Base-by-base conservation (phyloP, 2,888 invertebrate species). In the Epirrhoe alternata region DNA sequence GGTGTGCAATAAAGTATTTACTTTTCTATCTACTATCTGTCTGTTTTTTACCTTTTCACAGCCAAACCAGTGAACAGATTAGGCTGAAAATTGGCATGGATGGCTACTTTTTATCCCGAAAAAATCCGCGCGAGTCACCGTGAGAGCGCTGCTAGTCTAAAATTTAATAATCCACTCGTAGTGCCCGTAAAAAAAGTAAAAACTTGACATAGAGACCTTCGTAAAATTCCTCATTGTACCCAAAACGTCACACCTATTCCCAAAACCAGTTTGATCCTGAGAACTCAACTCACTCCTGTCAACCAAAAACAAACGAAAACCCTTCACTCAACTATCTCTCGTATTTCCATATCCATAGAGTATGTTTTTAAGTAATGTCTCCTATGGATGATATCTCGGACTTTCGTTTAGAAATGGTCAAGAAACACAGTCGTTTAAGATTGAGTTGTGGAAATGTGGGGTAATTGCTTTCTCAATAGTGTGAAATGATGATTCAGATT, bases 401-500 rank as follows among this genome's bases (percentile, higher is more conserved):
- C 72, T 74, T 72, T 74, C 74, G 57, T 65, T 63, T 70, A 64
- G 71, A 68, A 70, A 70, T 64, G 61, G 63, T 56, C 60, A 60
- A 61, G 58, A 72, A 66, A 69, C 62, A 3, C 8, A 49, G 71
- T 73, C 73, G 64, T 68, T 69, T 47, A 62, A 54, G 54, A 60
- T 53, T 61, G 30, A 69, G 5, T 24, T 35, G 24, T 52, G 38
- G 45, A 63, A 63, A 67, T 52, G 67, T 60, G 17, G 63, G 63
- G 45, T 65, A 65, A 65, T 60, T 58, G 35, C 35, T 54, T 8
- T 14, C 30, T 12, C 8, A 1, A 42, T 42, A 42, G 38, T 42
- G 12, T 12, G 38, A 42, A 42, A 42, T 42, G 12, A 38, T 38
- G 12, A 12, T 12, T 12, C 12, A 42, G 12, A 42, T 33, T 33